Evolutionary conservation across 2,797 vertebrate genomes (phyloP), one percentile per base, ranked within the genome.

Genomic region (Lacerta bilineata): DNA sequence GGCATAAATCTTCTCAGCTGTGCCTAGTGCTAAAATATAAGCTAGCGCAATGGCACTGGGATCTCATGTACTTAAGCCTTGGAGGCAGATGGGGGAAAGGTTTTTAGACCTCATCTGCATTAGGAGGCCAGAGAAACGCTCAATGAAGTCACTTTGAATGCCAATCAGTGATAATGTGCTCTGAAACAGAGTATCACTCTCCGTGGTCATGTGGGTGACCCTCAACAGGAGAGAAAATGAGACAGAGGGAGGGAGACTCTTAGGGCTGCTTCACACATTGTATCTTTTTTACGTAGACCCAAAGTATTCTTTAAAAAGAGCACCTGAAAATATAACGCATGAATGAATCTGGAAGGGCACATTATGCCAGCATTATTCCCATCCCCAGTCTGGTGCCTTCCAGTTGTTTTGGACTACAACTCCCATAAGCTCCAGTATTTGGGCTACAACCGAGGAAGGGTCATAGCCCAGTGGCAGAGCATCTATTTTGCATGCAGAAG

Each of bases 1-100:
- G 36, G 85, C 74, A 92, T 95, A 95, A 96, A 97, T 97, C 96
- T 96, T 92, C 4, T 80, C 91, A n/a, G 92, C 94, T 84, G 61
- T 91, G 88, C 69, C 91, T 74, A 8, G 0, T 39, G 80, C 92
- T 94, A 85, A 93, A 95, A 91, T 89, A 88, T 90, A 93, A 93
- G 64, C 29, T 82, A 89, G 87, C 71, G 93, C 89, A 5, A 13
- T 17, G 92, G 87, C 93, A 95, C 84, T 83, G 92, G 86, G 72
- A 94, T 78, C 87, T 93, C 27, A 0, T 55, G 85, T 94, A 74
- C 89, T 92, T 93, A 81, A 94, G 85, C 85, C 1, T 0, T n/a
- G 72, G 80, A 92, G 89, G 87, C 90, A 46, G 68, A 8, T 0
- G 91, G 36, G 89, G 91, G 91, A 36, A 90, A 88, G 84, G 91